These are phyloP conservation scores for Philhelius pedissequus DNA, from an alignment of 2,888 invertebrate genomes.

Conservation along the genomic window DNA sequence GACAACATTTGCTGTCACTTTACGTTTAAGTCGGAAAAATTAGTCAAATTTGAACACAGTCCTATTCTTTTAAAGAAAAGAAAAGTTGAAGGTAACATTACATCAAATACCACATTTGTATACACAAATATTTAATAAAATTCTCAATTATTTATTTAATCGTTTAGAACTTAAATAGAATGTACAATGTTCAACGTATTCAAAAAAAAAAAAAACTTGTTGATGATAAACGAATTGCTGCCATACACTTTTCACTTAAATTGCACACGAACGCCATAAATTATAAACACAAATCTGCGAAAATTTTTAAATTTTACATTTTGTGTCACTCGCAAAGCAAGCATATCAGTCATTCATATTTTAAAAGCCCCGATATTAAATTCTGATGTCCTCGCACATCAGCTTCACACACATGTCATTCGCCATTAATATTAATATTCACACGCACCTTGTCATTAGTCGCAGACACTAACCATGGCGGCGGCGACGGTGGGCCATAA, in stretches of 20 bases:
- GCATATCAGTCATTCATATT: conserved; percentile 34
- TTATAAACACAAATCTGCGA: neutral
- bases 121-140: too few relatives aligned
- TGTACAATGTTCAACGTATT: too few relatives aligned
- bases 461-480: neutral
- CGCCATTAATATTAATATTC: conserved; percentile 10
- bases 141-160: too few relatives aligned
- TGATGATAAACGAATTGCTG: neutral
- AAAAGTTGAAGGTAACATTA: too few relatives aligned
- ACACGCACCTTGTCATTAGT: neutral
- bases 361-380: conserved; percentile 8
- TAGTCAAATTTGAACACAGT: too few relatives aligned
- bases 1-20: too few relatives aligned
- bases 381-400: neutral
- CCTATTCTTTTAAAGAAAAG: too few relatives aligned
- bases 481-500: neutral
- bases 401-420: neutral
- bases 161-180: too few relatives aligned
- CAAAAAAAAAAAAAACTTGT: neutral
- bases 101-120: too few relatives aligned
- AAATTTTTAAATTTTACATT: conserved; percentile 18
- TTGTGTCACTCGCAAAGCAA: conserved; percentile 11
- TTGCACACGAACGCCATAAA: neutral
- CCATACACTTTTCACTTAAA: neutral
- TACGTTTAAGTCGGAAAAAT: too few relatives aligned